Percentiles rank a stretch among this genome's conserved stretches.
Evolutionary conservation across 2,113 vertebrate genomes (phyloP).

Genomic region (Paramisgurnus dabryanus): DNA sequence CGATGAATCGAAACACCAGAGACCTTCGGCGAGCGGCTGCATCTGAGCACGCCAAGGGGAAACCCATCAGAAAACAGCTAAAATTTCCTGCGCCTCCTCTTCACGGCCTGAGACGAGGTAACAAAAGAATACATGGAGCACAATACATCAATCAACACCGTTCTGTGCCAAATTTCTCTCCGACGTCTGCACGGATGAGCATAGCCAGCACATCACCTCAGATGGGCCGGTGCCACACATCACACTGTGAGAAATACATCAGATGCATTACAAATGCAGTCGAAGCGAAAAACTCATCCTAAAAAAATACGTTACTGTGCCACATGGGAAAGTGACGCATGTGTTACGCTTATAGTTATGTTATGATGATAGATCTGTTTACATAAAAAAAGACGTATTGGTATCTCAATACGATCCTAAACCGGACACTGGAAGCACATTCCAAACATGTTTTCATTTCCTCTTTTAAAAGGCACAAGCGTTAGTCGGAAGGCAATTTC

Average conservation of each 20-base stretch:
- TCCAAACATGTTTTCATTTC: conserved; percentile 20
- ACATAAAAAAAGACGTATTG: too few relatives aligned
- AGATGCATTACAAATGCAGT: background rate
- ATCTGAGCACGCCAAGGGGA: conserved; percentile 38
- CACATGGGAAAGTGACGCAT: background rate
- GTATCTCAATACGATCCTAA: too few relatives aligned
- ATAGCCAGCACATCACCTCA: conserved; percentile 11
- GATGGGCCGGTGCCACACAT: conserved; percentile 10
- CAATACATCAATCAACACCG: conserved; percentile 14
- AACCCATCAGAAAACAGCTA: conserved; percentile 19
- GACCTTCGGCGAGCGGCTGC: conserved; percentile 18
- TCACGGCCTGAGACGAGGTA: conserved; percentile 27
- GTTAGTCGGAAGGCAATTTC: conserved; percentile 37
- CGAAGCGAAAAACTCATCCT: background rate
- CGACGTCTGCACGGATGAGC: conserved; percentile 13
- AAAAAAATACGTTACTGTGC: conserved; percentile 14
- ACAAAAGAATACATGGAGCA: background rate
- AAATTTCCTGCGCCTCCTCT: conserved; percentile 33
- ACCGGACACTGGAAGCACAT: background rate
- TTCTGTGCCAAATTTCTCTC: conserved; percentile 32
- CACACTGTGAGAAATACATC: conserved; percentile 28
- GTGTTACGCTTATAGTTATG: too few relatives aligned
- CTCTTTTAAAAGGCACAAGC: conserved; percentile 19
- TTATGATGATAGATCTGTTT: too few relatives aligned
- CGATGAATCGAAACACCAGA: conserved; percentile 30